Base-by-base conservation (phyloP, 2,888 invertebrate species). In the Pterostichus madidus region DNA sequence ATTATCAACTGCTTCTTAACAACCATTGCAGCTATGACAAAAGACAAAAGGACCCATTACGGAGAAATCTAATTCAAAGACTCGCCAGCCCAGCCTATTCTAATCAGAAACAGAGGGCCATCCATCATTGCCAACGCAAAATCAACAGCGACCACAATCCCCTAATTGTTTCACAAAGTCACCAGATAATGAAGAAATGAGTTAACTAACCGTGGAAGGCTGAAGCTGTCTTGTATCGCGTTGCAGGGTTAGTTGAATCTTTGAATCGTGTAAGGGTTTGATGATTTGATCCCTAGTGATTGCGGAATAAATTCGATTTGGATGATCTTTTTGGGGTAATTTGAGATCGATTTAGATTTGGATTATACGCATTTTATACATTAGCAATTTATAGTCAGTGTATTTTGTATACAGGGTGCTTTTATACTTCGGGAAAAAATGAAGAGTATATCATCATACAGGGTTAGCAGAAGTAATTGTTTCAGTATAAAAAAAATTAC, bases 91-190 rank as follows among this genome's bases (percentile, higher is more conserved):
- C 17, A 2, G 59, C 24, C 59, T 59, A 59, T 59, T 59, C 59
- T 59, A 59, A 59, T 59, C 59, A 59, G 59, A 59, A 59, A 59
- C 59, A 59, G 59, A 59, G 59, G 31, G 59, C 59, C 11, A 59
- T 59, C 59, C 59, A 59, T 59, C 59, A 59, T 59, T 59, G 59
- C 59, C 59, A 59, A 59, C 59, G 2, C 10, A 59, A 59, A 59
- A 59, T 59, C 59, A 59, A 59, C 59, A 59, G 59, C 59, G 24
- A 15, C 59, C 59, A 59, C 59, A 59, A 59, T 59, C 59, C 59
- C 13, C 71, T 71, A 71, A 71, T 71, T 71, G 71, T 71, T 71
- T 71, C 31, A 15, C 46, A 71, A 71, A 44, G 71, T 59, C 71
- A 44, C 71, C 17, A 46, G 44, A 17, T 71, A 71, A 71, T 71